Conservation (phyloP, 2,888 invertebrate species). For the Oithona nana region DNA sequence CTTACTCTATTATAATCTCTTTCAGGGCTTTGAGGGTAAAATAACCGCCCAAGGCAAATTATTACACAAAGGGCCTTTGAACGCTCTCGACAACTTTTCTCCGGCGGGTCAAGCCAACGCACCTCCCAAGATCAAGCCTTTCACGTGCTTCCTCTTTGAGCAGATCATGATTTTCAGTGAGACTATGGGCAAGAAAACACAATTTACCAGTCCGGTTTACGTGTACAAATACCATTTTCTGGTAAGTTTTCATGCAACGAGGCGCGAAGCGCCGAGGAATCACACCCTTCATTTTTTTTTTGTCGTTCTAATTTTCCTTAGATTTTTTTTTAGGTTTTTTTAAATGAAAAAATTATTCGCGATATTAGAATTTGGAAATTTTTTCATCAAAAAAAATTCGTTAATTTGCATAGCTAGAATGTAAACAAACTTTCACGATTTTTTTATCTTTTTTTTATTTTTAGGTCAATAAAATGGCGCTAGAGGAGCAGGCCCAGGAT, state of each 20-base stretch:
- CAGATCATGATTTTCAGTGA: conserved; percentile 91
- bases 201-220: conserved; percentile 80
- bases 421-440: no score
- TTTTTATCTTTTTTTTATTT: conserved; percentile 19
- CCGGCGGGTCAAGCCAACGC: conserved; percentile 18
- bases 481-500: conserved; percentile 41
- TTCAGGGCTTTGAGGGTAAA: conserved; percentile 53
- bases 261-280: background rate
- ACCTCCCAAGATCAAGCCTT: conserved; percentile 45
- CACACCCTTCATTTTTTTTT: no score
- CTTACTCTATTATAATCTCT: no score
- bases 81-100: conserved; percentile 32
- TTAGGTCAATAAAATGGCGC: conserved; percentile 85
- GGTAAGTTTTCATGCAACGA: conserved; percentile 42
- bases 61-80: conserved; percentile 59
- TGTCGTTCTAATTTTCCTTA: no score
- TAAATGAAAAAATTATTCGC: no score
- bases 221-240: conserved; percentile 88
- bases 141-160: conserved; percentile 92
- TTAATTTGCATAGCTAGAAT: no score
- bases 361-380: no score
- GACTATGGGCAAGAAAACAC: conserved; percentile 71
- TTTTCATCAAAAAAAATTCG: no score
- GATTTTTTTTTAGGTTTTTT: no score
- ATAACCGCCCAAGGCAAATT: conserved; percentile 92